A percentile compares a stretch with the other conserved stretches of the same genome.
Evolutionary conservation across 2,797 vertebrate genomes (phyloP).

Genomic region (Rhabdomys pumilio): DNA sequence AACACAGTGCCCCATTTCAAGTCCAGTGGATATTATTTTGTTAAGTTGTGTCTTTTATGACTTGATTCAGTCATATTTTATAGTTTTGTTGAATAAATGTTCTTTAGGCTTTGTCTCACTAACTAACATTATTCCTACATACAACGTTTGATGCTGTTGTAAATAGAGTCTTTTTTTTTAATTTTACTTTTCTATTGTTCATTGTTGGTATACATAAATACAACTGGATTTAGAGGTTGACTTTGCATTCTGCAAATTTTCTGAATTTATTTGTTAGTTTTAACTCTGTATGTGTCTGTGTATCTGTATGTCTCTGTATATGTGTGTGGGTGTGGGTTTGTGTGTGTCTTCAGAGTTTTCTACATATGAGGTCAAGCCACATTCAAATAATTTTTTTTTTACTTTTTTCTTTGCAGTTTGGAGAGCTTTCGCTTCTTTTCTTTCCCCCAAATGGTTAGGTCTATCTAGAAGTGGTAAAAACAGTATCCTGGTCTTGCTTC

Average conservation of each 20-base stretch:
- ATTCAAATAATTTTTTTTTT: neutral
- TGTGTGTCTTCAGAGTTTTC: neutral
- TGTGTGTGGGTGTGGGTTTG: neutral
- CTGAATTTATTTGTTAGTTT: neutral
- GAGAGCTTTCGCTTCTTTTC: neutral
- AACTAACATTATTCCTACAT: neutral
- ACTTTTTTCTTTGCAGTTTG: neutral
- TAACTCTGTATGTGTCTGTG: neutral
- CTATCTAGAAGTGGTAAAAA: neutral
- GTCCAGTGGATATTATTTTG: neutral
- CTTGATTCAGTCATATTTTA: neutral
- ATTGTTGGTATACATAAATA: neutral
- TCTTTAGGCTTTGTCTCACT: neutral
- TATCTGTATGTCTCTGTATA: neutral
- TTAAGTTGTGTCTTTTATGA: neutral
- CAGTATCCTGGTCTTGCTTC: neutral
- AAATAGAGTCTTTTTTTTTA: neutral
- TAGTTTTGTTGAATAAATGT: neutral
- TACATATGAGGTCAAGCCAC: neutral
- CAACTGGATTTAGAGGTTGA: neutral
- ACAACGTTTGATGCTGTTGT: neutral
- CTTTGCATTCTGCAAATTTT: neutral
- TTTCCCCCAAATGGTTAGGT: neutral
- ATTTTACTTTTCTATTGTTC: neutral
- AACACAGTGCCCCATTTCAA: neutral